These are phyloP conservation scores for Ahaetulla prasina DNA, from an alignment of 2,113 vertebrate species.

Conservation along the genomic window DNA sequence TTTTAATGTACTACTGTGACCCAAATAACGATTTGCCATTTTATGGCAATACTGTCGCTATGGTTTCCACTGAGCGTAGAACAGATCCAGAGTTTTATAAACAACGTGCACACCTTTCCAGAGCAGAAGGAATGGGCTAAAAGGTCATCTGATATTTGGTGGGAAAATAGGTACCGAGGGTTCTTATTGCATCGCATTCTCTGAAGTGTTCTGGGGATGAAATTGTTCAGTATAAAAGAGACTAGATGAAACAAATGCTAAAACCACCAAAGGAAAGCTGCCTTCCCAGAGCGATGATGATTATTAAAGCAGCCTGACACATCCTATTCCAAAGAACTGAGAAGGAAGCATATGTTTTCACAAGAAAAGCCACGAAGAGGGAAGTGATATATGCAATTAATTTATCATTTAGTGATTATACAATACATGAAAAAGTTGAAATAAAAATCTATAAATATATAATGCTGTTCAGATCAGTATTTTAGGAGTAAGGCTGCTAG, in stretches of 20 bases:
- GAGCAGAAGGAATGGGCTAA: background rate
- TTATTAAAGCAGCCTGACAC: slow-evolving; percentile 36
- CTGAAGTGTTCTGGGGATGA: slow-evolving; percentile 45
- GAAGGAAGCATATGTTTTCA: slow-evolving; percentile 36
- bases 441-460: slow-evolving; percentile 16
- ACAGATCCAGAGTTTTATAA: slow-evolving; percentile 9
- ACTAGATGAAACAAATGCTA: slow-evolving; percentile 43
- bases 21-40: slow-evolving; percentile 19
- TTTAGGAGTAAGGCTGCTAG: background rate
- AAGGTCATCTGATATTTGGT: slow-evolving; percentile 1
- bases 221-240: slow-evolving; percentile 51
- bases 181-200: background rate
- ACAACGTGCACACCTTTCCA: background rate
- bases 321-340: slow-evolving; percentile 54
- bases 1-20: slow-evolving; percentile 2
- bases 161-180: background rate
- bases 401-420: slow-evolving; percentile 36
- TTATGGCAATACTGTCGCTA: background rate
- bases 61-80: background rate
- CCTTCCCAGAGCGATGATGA: slow-evolving; percentile 41
- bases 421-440: slow-evolving; percentile 28
- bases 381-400: slow-evolving; percentile 39
- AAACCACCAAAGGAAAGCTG: slow-evolving; percentile 47
- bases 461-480: background rate
- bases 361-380: slow-evolving; percentile 38